These are phyloP conservation scores for Dromius quadrimaculatus DNA, from an alignment of 2,888 invertebrate genomes.

Conservation along the genomic window DNA sequence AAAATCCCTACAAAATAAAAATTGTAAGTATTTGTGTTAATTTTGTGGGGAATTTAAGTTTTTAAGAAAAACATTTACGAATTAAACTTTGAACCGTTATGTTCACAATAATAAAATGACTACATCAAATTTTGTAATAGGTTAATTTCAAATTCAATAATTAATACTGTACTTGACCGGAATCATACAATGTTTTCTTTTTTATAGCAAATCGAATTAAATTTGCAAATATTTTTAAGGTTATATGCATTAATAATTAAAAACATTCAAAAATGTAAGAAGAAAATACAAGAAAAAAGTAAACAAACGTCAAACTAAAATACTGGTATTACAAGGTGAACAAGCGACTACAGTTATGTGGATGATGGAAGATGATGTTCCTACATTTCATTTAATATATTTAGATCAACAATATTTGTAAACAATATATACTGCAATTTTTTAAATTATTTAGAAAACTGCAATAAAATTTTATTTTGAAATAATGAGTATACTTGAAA, in stretches of 20 bases:
- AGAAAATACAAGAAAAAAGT: constrained; percentile 27
- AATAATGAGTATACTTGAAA: no score
- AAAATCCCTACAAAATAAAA: not conserved
- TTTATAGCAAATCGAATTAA: constrained; percentile 4
- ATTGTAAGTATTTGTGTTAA: no score
- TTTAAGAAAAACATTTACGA: constrained; percentile 5
- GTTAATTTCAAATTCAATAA: constrained; percentile 22
- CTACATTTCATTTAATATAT: constrained; percentile 6
- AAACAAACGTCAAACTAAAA: constrained; percentile 43
- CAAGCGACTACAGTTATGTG: constrained; percentile 45
- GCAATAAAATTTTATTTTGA: no score
- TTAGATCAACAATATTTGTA: constrained; percentile 43
- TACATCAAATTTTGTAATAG: constrained; percentile 23
- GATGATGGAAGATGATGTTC: constrained; percentile 25
- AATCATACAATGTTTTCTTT: constrained; percentile 1
- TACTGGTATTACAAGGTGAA: constrained; percentile 50
- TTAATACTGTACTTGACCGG: constrained; percentile 16
- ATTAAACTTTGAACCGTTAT: constrained; percentile 27
- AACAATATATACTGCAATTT: no score
- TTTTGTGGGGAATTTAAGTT: no score
- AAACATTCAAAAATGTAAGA: constrained; percentile 32
- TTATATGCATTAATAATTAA: no score
- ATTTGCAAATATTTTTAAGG: no score
- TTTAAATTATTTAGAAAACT: not conserved
- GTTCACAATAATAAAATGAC: constrained; percentile 11